Evolutionary conservation across 92 coral and sea anemone species (phyloP).

Genomic region (Heteractis magnifica): DNA sequence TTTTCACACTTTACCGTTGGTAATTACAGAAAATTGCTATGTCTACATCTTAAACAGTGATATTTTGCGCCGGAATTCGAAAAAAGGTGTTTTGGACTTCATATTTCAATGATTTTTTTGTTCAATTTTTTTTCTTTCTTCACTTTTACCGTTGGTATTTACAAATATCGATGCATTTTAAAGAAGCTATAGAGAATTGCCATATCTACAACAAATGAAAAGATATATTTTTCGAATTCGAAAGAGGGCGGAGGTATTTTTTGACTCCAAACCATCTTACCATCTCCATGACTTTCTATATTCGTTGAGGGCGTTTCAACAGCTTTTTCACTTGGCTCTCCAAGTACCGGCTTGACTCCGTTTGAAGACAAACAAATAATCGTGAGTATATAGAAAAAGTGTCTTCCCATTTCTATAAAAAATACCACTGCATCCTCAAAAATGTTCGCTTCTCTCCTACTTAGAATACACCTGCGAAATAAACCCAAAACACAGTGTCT

Average conservation of each 20-base stretch:
- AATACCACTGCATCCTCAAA: conserved; percentile 15
- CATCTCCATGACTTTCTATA: not conserved
- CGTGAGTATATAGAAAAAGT: conserved; percentile 2
- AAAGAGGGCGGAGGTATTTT: not conserved
- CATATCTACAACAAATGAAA: not conserved
- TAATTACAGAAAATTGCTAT: no score
- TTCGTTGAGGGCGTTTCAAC: not conserved
- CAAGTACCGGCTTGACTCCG: conserved; percentile 4
- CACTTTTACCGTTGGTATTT: no score
- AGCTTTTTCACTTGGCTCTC: not conserved
- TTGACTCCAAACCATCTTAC: not conserved
- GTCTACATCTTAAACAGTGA: no score
- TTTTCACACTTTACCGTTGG: no score
- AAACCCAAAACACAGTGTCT: no score
- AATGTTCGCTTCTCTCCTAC: conserved; percentile 11
- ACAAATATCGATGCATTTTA: no score
- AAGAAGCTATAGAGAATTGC: no score
- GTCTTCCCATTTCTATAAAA: conserved; percentile 23
- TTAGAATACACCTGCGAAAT: not conserved
- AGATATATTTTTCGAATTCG: not conserved
- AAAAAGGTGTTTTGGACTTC: no score
- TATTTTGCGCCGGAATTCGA: no score
- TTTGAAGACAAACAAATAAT: conserved; percentile 13
- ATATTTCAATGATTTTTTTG: no score
- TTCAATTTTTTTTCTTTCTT: no score